phyloP scores from a whole-genome alignment of 2,888 invertebrate genomes.

The Tenthredo distinguenda region DNA sequence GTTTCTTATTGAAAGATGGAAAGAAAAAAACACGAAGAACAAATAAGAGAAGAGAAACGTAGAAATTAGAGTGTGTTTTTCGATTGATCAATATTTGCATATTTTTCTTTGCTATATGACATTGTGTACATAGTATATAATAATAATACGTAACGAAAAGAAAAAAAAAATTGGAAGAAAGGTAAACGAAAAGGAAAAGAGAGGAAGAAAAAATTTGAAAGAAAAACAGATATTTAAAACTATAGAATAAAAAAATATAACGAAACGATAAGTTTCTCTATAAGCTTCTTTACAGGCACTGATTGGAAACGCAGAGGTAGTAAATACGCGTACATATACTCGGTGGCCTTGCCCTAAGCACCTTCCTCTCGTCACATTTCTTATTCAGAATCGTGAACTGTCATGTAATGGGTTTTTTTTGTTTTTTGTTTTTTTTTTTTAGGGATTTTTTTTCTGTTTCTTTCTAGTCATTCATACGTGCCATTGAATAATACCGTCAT shows the following conservation, averaged over 20 bases:
- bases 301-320: background rate
- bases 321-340: background rate
- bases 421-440: background rate
- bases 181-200: too few relatives aligned
- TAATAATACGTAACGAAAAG: too few relatives aligned
- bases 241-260: background rate
- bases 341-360: background rate
- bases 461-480: background rate
- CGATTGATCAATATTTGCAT: background rate
- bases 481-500: background rate
- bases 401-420: background rate
- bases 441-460: background rate
- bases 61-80: background rate
- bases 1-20: background rate
- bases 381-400: constrained; percentile 1
- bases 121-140: too few relatives aligned
- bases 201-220: too few relatives aligned
- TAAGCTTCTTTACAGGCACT: background rate
- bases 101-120: too few relatives aligned
- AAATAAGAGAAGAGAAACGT: background rate
- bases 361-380: background rate
- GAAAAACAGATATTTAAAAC: background rate
- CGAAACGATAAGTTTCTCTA: background rate
- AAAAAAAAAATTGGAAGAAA: too few relatives aligned
- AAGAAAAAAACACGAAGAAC: background rate